phyloP scores from a whole-genome alignment of 1,140 invertebrate genomes.

The Elymnias hypermnestra region DNA sequence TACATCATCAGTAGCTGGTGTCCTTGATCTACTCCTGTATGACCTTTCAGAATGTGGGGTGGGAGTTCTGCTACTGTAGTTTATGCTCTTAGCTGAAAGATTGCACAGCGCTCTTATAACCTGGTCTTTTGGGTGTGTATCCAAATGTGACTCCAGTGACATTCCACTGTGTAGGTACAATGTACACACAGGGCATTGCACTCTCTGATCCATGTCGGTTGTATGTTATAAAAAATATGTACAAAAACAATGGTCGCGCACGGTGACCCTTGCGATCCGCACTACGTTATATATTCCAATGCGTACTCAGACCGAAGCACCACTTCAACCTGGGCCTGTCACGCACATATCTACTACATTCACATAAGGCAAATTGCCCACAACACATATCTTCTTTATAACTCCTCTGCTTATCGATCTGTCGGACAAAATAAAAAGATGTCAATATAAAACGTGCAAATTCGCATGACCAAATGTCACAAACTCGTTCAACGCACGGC shows the following conservation, averaged over 20 bases:
- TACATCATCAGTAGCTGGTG: slow-evolving; percentile 54
- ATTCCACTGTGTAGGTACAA: slow-evolving; percentile 88
- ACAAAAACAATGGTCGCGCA: slow-evolving; percentile 31
- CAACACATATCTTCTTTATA: slow-evolving; percentile 61
- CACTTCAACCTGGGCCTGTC: slow-evolving; percentile 43
- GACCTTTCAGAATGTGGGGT: slow-evolving; percentile 65
- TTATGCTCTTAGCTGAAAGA: slow-evolving; percentile 46
- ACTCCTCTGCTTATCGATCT: slow-evolving; percentile 67
- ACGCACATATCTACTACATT: slow-evolving; percentile 58
- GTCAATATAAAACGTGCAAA: slow-evolving; percentile 44
- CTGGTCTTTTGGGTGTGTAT: slow-evolving; percentile 90
- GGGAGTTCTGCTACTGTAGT: slow-evolving; percentile 53
- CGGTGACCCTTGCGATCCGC: slow-evolving; percentile 35
- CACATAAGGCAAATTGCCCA: slow-evolving; percentile 47
- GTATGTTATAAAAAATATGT: slow-evolving; percentile 28
- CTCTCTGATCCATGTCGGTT: slow-evolving; percentile 73
- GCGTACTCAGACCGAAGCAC: slow-evolving; percentile 41
- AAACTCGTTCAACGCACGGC: slow-evolving; percentile 53
- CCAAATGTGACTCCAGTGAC: slow-evolving; percentile 85
- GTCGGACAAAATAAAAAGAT: slow-evolving; percentile 58
- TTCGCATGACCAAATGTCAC: slow-evolving; percentile 36
- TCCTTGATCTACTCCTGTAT: slow-evolving; percentile 64
- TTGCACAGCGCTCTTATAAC: slow-evolving; percentile 86
- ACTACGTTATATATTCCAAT: slow-evolving; percentile 38
- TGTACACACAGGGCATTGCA: slow-evolving; percentile 88